Conservation (phyloP, 2,113 vertebrate genomes). For the Heloderma charlesbogerti region DNA sequence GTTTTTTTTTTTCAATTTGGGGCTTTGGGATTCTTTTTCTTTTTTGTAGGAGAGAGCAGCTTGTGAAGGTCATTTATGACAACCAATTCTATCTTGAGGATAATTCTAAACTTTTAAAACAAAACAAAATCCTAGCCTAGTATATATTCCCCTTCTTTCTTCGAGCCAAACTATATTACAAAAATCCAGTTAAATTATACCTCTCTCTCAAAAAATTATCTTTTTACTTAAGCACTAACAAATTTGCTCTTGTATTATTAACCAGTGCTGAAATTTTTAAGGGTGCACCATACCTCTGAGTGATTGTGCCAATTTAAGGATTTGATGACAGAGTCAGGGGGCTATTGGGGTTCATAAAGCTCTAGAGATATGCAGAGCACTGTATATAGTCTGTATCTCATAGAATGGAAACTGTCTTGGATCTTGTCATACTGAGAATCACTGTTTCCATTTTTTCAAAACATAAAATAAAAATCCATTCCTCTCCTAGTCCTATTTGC, state of each 20-base stretch:
- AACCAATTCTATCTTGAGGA: neutral
- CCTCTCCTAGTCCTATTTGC: neutral
- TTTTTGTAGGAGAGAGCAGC: neutral
- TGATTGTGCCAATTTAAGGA: neutral
- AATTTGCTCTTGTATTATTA: neutral
- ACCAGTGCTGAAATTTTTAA: neutral
- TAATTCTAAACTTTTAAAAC: neutral
- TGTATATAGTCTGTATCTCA: neutral
- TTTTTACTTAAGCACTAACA: neutral
- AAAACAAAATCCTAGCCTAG: neutral
- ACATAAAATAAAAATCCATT: neutral
- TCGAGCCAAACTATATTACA: neutral
- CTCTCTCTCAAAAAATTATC: neutral
- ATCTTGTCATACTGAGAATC: neutral
- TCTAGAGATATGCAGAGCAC: neutral
- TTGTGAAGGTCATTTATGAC: neutral
- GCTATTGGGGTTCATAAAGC: neutral
- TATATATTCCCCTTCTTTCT: constrained; percentile 23
- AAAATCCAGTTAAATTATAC: neutral
- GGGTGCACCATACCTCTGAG: no score
- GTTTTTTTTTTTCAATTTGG: constrained; percentile 45
- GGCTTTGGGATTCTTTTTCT: neutral
- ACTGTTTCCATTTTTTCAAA: neutral
- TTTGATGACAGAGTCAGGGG: neutral
- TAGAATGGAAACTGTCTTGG: neutral